Evolutionary conservation across 1,140 invertebrate genomes (phyloP), one percentile per base, ranked within the genome.

Genomic region (Arion vulgaris): DNA sequence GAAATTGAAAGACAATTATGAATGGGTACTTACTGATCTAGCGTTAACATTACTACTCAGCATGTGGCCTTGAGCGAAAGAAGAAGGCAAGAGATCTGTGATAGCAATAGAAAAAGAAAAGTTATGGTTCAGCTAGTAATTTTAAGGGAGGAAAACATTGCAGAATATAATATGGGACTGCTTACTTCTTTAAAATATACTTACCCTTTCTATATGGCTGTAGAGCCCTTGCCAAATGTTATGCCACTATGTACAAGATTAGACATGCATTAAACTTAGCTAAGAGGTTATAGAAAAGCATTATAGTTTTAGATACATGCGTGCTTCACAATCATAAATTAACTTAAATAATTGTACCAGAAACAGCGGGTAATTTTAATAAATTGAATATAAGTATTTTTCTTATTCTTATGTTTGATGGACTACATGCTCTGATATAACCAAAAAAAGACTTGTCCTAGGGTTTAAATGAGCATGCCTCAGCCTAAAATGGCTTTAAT

Each of bases 81-180:
- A 66, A 34, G 62, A 66, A 66, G 62, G 62, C n/a, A 32, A 66
- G 62, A 28, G 28, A 66, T 66, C 62, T 66, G 62, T 66, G 62
- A 34, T 17, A 66, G 62, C 62, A 17, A 32, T 34, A 66, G 62
- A 66, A 32, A 66, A 66, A 66, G 28, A 28, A 66, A 4, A 32
- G n/a, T 66, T 66, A 66, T 9, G 28, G 19, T 66, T 7, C 19
- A 32, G 62, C 17, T 23, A 32, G 5, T 13, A 23, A 62, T 9
- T 34, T 32, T 66, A 13, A 15, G 62, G 62, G 62, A 32, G 19
- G 28, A 5, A 66, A 9, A 15, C 4, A 23, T 19, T 57, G 15
- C 15, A n/a, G 19, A 19, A 1, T 23, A 57, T 57, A 57, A 15
- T 5, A 49, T 32, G 1, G 28, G 62, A 5, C 11, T 66, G 11